Evolutionary conservation across 2,113 vertebrate genomes (phyloP).

Genomic region (Cinclus cinclus): DNA sequence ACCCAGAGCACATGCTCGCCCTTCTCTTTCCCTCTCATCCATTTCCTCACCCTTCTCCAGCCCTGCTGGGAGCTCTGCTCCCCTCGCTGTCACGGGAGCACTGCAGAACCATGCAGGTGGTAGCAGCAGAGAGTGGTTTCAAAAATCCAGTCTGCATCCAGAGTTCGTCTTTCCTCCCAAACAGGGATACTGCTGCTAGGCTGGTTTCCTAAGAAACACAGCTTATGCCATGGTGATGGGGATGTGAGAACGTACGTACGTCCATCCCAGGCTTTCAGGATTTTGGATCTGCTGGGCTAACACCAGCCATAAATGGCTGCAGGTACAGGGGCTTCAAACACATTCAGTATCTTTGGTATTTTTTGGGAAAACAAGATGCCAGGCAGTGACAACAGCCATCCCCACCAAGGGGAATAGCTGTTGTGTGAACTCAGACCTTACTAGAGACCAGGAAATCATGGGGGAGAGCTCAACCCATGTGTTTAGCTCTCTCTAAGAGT

Average conservation of each 20-base stretch:
- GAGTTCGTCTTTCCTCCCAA: background rate
- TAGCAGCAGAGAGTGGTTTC: background rate
- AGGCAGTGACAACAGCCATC: background rate
- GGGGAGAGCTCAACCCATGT: background rate
- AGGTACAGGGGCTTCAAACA: background rate
- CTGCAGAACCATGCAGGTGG: background rate
- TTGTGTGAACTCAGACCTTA: background rate
- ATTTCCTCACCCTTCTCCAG: background rate
- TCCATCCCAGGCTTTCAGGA: background rate
- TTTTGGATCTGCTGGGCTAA: background rate
- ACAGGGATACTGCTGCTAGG: background rate
- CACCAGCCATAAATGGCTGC: background rate
- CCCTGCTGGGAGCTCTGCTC: background rate
- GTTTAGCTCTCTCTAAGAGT: background rate
- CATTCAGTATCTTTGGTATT: background rate
- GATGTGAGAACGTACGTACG: background rate
- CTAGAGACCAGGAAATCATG: background rate
- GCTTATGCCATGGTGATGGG: constrained; percentile 30
- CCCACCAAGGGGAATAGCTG: background rate
- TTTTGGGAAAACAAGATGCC: background rate
- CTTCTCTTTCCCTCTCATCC: background rate
- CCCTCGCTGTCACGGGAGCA: background rate
- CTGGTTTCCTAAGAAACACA: constrained; percentile 66
- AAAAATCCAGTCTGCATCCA: background rate
- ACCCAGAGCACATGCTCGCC: background rate